phyloP scores from a whole-genome alignment of 2,797 vertebrate genomes.

The Poeciliopsis infans region DNA sequence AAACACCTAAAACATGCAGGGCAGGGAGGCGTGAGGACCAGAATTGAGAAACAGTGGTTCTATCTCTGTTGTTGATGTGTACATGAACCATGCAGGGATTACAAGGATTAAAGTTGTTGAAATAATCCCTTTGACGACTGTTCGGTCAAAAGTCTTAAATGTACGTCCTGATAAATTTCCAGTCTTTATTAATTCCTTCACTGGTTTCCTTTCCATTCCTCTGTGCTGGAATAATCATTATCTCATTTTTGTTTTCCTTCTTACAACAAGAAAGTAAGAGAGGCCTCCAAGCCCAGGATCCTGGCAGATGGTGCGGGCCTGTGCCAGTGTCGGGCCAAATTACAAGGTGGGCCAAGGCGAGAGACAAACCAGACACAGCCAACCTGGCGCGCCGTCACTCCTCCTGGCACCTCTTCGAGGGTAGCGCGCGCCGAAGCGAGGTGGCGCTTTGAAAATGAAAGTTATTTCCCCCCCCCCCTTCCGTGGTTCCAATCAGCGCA shows the following conservation, averaged over 20 bases:
- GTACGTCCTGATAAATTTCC: neutral
- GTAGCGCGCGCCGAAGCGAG: constrained; percentile 69
- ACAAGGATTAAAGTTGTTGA: too few species aligned
- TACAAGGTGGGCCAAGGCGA: constrained; percentile 69
- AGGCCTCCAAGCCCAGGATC: constrained; percentile 52
- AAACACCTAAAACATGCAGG: too few species aligned
- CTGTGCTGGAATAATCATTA: constrained; percentile 29
- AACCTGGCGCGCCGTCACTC: constrained; percentile 69
- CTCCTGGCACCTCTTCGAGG: constrained; percentile 63
- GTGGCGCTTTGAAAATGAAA: constrained; percentile 68
- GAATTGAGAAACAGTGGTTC: too few species aligned
- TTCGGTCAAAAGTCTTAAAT: neutral
- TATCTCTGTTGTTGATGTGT: too few species aligned
- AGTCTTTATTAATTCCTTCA: constrained; percentile 3
- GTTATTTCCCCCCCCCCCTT: constrained; percentile 14
- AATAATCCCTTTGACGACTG: too few species aligned
- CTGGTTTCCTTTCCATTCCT: constrained; percentile 19
- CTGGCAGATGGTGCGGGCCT: constrained; percentile 69
- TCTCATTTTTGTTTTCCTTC: neutral
- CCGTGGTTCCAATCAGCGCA: constrained; percentile 44
- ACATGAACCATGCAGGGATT: too few species aligned
- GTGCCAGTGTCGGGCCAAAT: constrained; percentile 62
- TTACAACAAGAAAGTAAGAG: neutral
- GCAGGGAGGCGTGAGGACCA: too few species aligned
- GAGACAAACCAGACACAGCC: constrained; percentile 73